Evolutionary conservation across 2,113 vertebrate genomes (phyloP).

Genomic region (Acanthisitta chloris): DNA sequence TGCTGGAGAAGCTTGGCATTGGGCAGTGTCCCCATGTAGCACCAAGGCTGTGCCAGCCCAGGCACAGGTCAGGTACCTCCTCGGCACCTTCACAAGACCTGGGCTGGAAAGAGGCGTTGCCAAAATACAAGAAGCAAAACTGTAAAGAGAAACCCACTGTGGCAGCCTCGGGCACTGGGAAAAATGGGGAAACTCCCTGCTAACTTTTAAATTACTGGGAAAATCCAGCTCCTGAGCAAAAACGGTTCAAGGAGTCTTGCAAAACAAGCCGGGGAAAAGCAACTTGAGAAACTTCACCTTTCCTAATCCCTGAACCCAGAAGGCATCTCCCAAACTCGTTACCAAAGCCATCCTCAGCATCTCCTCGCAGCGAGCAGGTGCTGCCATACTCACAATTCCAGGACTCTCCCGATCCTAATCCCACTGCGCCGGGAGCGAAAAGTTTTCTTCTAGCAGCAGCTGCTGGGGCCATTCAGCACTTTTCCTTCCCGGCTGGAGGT

Average conservation of each 20-base stretch:
- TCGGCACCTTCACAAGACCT: not conserved
- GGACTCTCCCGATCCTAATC: not conserved
- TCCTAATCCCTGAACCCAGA: rapidly evolving
- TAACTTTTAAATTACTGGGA: not conserved
- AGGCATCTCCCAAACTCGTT: not conserved
- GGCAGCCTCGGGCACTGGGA: not conserved
- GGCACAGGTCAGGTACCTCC: not conserved
- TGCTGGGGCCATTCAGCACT: not conserved
- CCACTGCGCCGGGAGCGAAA: rapidly evolving
- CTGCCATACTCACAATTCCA: not conserved
- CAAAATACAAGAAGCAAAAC: not conserved
- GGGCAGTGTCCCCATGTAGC: not conserved
- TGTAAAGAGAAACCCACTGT: not conserved
- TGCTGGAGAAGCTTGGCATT: not conserved
- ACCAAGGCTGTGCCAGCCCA: not conserved
- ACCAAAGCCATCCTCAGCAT: rapidly evolving
- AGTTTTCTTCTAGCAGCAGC: rapidly evolving
- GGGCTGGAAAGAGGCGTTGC: rapidly evolving
- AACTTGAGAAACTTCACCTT: rapidly evolving
- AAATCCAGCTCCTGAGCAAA: not conserved
- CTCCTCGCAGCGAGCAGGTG: not conserved
- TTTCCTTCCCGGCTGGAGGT: not conserved
- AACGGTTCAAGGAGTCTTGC: rapidly evolving
- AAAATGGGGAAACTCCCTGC: not conserved
- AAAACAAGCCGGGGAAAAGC: not conserved